A percentile compares a stretch with the other conserved stretches of the same genome.
phyloP scores from a whole-genome alignment of 1,140 invertebrate genomes.

The Hyles vespertilio region DNA sequence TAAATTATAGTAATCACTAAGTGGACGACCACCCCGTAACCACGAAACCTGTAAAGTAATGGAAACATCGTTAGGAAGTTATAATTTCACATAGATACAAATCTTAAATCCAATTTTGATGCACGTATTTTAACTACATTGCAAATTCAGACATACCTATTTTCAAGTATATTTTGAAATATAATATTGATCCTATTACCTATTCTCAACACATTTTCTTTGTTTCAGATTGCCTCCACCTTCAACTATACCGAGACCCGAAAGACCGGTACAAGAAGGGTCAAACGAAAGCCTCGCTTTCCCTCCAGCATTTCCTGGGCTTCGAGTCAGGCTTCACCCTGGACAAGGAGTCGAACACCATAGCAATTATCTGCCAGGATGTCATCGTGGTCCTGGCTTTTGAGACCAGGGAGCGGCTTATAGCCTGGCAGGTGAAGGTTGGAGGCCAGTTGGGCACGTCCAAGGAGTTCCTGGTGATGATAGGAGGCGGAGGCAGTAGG shows the following conservation, averaged over 20 bases:
- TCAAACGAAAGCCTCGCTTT: constrained; percentile 90
- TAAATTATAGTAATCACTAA: too few species aligned
- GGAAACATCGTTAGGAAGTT: too few species aligned
- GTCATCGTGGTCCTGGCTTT: constrained; percentile 92
- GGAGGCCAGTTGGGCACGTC: constrained; percentile 86
- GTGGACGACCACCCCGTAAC: too few species aligned
- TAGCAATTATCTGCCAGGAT: constrained; percentile 93
- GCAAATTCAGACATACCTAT: too few species aligned
- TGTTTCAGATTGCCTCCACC: constrained; percentile 91
- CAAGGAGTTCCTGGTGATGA: constrained; percentile 87
- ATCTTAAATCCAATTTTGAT: too few species aligned
- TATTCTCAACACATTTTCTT: constrained; percentile 16
- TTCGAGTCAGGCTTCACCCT: constrained; percentile 91
- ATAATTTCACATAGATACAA: too few species aligned
- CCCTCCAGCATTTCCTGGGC: constrained; percentile 90
- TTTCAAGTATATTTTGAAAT: too few species aligned
- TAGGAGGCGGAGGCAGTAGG: constrained; percentile 82
- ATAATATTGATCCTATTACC: too few species aligned
- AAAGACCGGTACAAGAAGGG: constrained; percentile 90
- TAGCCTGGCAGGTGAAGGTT: constrained; percentile 87
- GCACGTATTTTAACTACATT: too few species aligned
- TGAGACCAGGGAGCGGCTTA: constrained; percentile 89
- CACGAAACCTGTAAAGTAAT: too few species aligned
- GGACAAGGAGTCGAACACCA: constrained; percentile 93
- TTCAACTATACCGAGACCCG: constrained; percentile 92